phyloP scores from a whole-genome alignment of 1,140 invertebrate genomes.

The Meloidogyne floridensis region DNA sequence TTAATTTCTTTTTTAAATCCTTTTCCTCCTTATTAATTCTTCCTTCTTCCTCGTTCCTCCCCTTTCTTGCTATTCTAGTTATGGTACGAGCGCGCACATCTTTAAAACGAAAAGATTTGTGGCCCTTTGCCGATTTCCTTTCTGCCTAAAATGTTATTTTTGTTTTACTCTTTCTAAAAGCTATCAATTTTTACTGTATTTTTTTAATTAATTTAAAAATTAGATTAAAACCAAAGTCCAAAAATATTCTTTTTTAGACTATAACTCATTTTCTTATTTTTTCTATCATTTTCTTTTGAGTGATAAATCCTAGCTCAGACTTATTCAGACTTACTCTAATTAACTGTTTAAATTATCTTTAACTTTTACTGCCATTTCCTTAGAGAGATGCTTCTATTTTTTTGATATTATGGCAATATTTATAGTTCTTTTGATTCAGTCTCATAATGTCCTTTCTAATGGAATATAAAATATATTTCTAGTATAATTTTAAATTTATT shows the following conservation, averaged over 20 bases:
- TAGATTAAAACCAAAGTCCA: neutral
- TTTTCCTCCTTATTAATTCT: neutral
- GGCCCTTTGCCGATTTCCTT: neutral
- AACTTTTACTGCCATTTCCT: too few species aligned
- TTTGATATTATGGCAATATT: too few species aligned
- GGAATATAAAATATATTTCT: too few species aligned
- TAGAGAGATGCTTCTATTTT: too few species aligned
- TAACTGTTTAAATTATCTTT: too few species aligned
- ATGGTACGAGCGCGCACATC: neutral
- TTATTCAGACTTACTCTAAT: too few species aligned
- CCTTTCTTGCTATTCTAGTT: neutral
- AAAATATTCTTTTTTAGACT: neutral
- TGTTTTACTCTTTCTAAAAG: neutral
- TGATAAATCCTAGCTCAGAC: too few species aligned
- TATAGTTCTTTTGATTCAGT: too few species aligned
- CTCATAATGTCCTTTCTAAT: too few species aligned
- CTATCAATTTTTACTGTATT: conserved; percentile 4
- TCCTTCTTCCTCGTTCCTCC: neutral
- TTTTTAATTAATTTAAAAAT: neutral
- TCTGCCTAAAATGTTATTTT: neutral
- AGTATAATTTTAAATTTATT: too few species aligned
- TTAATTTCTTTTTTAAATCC: neutral
- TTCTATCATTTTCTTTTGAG: too few species aligned
- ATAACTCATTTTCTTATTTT: too few species aligned
- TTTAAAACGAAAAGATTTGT: neutral